Base-by-base conservation (phyloP, 2,113 vertebrate species). In the Paedocypris sp. region DNA sequence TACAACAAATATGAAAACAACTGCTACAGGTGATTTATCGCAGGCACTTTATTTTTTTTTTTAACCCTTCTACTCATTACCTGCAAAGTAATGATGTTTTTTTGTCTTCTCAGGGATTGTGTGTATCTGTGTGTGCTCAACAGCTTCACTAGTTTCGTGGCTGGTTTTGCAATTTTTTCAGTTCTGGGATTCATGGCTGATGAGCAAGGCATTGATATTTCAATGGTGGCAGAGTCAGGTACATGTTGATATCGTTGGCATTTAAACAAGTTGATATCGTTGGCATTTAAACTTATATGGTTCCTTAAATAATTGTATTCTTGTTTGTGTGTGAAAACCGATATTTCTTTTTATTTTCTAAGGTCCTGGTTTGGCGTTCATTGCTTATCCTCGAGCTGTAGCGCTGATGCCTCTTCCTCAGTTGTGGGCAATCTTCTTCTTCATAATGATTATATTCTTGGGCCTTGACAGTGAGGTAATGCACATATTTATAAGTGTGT, bases 161-260 rank as follows among this genome's bases (percentile, higher is more conserved):
- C 93, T 6, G 93, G 93, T 5, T 93, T 97, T 63, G 92, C 90
- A 64, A 90, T 96, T 66, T 95, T 97, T 74, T 93, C 92, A 4
- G 88, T 94, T 16, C 77, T 94, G 54, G 85, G 86, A 23, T 94
- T 92, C 75, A 94, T 94, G 91, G 86, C 91, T 38, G 81, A 61
- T 48, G 88, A 94, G 65, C 90, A 93, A 67, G 85, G 85, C 0
- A 62, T 93, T 9, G 85, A 85, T 49, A 89, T 94, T 72, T 86
- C 90, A 6, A 70, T 89, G 73, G 92, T 94, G 67, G 89, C 89
- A 4, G 86, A 91, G 70, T 90, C 90, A 76, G 92, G 92, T 92
- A 76, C 36, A 65, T 47, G 6, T 6, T 11, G n/a, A n/a, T n/a
- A n/a, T n/a, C n/a, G n/a, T n/a, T n/a, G n/a, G n/a, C n/a, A n/a